Base-by-base conservation (phyloP, 2,888 invertebrate genomes). In the Parascotia fuliginaria region DNA sequence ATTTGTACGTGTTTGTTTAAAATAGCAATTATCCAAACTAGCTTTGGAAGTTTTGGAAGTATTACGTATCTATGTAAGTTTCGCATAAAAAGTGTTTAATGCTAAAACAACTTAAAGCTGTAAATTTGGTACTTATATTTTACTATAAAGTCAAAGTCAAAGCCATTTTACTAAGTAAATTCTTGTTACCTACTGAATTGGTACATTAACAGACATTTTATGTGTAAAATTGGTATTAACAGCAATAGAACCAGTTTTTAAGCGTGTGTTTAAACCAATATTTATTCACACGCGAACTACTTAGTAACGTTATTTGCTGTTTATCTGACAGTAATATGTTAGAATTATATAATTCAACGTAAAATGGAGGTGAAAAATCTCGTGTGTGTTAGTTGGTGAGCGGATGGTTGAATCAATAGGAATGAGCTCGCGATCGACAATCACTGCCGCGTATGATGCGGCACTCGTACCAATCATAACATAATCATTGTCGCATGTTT, bases 361-460 rank as follows among this genome's bases (percentile, higher is more conserved):
- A 46, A n/a, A 45, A 2, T 29, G 13, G 1, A 40, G 15, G 34
- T 14, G 33, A 41, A 37, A 46, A 47, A 41, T 15, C 1, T 34
- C 42, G 43, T 15, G 46, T 49, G 33, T 36, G 39, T 34, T 16
- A 31, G 46, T 53, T 52, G 58, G 43, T 38, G 53, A 52, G 48
- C 55, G 67, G 62, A 63, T 65, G 59, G 49, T 60, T 33, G 50
- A 65, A 55, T 72, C 61, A 66, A 72, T 72, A 29, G 46, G 55
- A 52, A 62, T 37, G 45, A 50, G 43, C 42, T 33, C 31, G 66
- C 38, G 9, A 31, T 7, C 13, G 14, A 58, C 33, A n/a, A 14
- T 34, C 40, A 34, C 11, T 33, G 43, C 39, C 46, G 62, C 55
- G 59, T 59, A 53, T 36, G 22, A 16, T 37, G 41, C 16, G 54